Percentiles rank a stretch among this genome's conserved stretches.
These are phyloP conservation scores for Malthinus seriepunctatus DNA, from an alignment of 2,888 invertebrate genomes.

Conservation along the genomic window DNA sequence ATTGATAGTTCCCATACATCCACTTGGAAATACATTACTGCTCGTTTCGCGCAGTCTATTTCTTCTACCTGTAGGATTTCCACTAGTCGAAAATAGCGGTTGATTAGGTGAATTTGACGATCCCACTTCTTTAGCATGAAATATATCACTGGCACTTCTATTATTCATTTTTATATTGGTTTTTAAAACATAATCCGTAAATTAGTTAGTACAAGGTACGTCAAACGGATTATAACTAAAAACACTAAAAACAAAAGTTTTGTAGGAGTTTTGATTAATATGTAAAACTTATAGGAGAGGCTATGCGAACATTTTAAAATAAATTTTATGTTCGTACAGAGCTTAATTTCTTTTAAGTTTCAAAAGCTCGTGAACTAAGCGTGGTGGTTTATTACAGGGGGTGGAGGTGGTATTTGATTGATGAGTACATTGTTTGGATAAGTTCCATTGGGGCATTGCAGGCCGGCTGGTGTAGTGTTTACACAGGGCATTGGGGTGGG, in stretches of 20 bases:
- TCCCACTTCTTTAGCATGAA: neutral
- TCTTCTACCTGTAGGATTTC: conserved; percentile 45
- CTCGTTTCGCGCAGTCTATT: conserved; percentile 36
- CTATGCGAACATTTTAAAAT: neutral
- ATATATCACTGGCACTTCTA: conserved; percentile 15
- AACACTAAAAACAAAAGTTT: conserved; percentile 9
- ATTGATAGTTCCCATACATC: conserved; percentile 35
- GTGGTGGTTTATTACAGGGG: conserved; percentile 25
- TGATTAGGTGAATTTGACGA: neutral
- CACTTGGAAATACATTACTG: conserved; percentile 39
- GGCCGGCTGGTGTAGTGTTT: conserved; percentile 50
- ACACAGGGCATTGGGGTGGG: conserved; percentile 42
- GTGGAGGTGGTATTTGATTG: conserved; percentile 49
- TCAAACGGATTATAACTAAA: conserved; percentile 9
- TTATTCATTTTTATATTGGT: conserved; percentile 12
- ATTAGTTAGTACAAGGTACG: conserved; percentile 6
- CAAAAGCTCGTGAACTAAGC: conserved; percentile 13
- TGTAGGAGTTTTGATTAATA: neutral
- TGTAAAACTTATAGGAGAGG: neutral
- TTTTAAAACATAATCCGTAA: conserved; percentile 7
- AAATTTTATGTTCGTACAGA: neutral
- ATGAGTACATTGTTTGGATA: conserved; percentile 53
- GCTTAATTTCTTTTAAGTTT: conserved; percentile 16
- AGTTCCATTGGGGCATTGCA: conserved; percentile 46
- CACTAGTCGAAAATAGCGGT: conserved; percentile 49